phyloP scores from a whole-genome alignment of 2,113 vertebrate species.

The Podarcis raffonei region DNA sequence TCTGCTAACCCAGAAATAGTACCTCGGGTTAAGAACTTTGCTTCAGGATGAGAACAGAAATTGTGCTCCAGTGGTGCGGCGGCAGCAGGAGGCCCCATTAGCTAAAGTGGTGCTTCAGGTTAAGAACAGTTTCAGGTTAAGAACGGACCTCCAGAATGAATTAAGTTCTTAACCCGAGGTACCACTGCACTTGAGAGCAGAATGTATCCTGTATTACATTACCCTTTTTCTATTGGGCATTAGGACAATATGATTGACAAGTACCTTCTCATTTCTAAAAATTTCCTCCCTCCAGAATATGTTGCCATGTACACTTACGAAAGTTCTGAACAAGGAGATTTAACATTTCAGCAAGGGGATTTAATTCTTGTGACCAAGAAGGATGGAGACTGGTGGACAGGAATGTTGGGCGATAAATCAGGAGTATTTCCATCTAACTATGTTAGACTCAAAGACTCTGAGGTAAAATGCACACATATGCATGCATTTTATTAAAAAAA shows the following conservation, averaged over 20 bases:
- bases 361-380: constrained; percentile 95
- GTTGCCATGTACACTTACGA: constrained; percentile 99
- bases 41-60: too few species aligned
- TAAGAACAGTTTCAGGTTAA: too few species aligned
- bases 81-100: too few species aligned
- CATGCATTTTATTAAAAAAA: constrained; percentile 19
- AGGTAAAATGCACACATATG: constrained; percentile 77
- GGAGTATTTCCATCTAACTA: constrained; percentile 99
- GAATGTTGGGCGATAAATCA: constrained; percentile 87
- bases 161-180: too few species aligned
- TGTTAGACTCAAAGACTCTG: constrained; percentile 94
- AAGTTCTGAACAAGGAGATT: constrained; percentile 96
- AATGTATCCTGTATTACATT: background rate
- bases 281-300: constrained; percentile 83
- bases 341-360: constrained; percentile 98
- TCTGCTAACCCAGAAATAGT: too few species aligned
- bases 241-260: background rate
- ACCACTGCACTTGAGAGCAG: background rate
- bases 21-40: too few species aligned
- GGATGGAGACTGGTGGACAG: constrained; percentile 99
- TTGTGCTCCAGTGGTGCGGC: too few species aligned
- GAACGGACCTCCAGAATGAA: too few species aligned
- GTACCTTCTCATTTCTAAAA: constrained; percentile 58
- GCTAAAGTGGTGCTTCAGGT: too few species aligned
- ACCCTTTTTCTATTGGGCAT: background rate